phyloP scores from a whole-genome alignment of 2,113 vertebrate species.

The Azemiops feae region DNA sequence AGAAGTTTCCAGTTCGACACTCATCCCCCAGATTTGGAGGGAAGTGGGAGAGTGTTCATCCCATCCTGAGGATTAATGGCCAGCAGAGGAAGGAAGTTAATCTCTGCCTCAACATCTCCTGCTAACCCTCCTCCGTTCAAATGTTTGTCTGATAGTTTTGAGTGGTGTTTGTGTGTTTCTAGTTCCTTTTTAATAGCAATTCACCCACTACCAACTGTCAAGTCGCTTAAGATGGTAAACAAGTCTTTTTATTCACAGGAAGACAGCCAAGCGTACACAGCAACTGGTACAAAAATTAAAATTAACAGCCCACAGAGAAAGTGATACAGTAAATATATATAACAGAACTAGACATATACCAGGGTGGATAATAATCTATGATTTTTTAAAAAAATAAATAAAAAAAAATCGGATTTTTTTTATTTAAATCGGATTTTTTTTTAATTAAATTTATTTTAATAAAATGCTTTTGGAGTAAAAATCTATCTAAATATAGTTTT shows the following conservation, averaged over 20 bases:
- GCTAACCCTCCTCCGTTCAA: not conserved
- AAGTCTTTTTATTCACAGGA: not conserved
- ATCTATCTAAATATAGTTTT: too few species aligned
- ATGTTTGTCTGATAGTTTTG: not conserved
- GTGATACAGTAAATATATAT: not conserved
- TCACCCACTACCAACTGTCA: not conserved
- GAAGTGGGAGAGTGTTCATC: not conserved
- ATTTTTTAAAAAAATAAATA: too few species aligned
- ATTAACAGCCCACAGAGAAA: not conserved
- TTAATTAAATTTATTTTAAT: too few species aligned
- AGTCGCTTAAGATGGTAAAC: not conserved
- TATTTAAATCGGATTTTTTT: too few species aligned
- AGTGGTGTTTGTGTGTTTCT: not conserved
- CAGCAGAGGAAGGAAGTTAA: not conserved
- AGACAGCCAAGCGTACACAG: not conserved
- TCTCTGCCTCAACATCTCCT: not conserved
- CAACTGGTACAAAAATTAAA: not conserved
- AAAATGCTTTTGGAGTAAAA: too few species aligned
- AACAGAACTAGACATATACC: not conserved
- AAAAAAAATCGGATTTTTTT: too few species aligned
- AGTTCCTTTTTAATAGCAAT: not conserved
- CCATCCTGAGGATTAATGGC: not conserved
- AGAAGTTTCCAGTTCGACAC: not conserved
- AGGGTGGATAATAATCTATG: too few species aligned
- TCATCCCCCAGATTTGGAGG: not conserved